Base-by-base conservation (phyloP, 2,888 invertebrate genomes). In the Agapostemon virescens region DNA sequence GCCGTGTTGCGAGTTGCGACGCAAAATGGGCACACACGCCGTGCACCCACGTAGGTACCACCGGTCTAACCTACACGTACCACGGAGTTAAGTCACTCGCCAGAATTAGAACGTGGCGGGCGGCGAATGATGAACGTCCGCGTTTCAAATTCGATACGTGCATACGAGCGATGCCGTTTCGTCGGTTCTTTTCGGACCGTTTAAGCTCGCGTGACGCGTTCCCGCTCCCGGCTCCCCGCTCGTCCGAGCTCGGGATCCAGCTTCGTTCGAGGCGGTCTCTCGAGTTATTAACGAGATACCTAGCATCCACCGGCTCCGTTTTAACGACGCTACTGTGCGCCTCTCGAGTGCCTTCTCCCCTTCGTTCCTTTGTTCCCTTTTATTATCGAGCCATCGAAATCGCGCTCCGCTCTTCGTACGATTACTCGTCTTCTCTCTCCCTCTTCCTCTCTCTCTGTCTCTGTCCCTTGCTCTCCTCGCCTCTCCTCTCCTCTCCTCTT, bases 61-160 rank as follows among this genome's bases (percentile, higher is more conserved):
- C 72, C 49, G 72, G 55, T 40, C 58, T 70, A 71, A 66, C 78
- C 23, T 63, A 79, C 58, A 23, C n/a, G n/a, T 49, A 36, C 64
- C 68, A 82, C 58, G 85, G 86, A 83, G 88, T 88, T 88, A 89
- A 90, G 89, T 90, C 90, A 90, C 83, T 88, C 86, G 88, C 88
- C 86, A 84, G 88, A 91, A 90, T 90, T 91, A 90, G 90, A 90
- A 84, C 83, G 75, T 79, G 66, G 77, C 74, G 78, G 55, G 79
- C 68, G 71, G 76, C 79, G 77, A 69, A 84, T 82, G 87, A 86
- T 87, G 81, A 81, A 88, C 81, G 81, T 76, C 45, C 38, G 74
- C 49, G 72, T 77, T 77, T 77, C 26, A 77, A 77, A 71, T 77
- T 74, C 68, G 75, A 69, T 55, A 30, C 26, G 42, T 49, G 55